A percentile compares a stretch with the other conserved stretches of the same genome.
phyloP scores from a whole-genome alignment of 2,888 invertebrate genomes.

The Heliconius hortense region DNA sequence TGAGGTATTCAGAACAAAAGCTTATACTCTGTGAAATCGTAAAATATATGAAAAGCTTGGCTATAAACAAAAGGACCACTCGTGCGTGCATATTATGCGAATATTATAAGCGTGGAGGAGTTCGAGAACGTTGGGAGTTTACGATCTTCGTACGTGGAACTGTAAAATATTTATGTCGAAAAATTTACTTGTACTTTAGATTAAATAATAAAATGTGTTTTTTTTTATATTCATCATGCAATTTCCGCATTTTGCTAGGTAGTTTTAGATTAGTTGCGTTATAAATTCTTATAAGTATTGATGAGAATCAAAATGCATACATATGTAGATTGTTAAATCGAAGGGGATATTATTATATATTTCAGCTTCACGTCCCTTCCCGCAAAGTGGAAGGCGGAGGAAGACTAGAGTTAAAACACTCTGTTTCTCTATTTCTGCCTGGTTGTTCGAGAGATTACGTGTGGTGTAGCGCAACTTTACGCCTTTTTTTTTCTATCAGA shows the following conservation, averaged over 20 bases:
- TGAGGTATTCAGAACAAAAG: conserved; percentile 20
- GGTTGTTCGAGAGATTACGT: neutral
- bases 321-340: no score
- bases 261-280: neutral
- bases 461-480: neutral
- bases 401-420: no score
- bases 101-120: conserved; percentile 29
- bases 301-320: no score
- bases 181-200: neutral
- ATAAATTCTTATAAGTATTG: no score
- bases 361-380: no score
- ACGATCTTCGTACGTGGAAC: conserved; percentile 10
- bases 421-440: no score
- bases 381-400: no score
- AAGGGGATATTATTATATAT: no score
- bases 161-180: conserved; percentile 8
- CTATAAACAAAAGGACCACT: conserved; percentile 30
- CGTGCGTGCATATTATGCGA: conserved; percentile 28
- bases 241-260: neutral
- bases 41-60: conserved; percentile 11
- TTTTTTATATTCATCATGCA: neutral
- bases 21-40: conserved; percentile 2
- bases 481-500: neutral
- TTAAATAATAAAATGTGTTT: neutral
- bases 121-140: conserved; percentile 18